phyloP scores from a whole-genome alignment of 2,888 invertebrate genomes.

The Venusia cambrica region DNA sequence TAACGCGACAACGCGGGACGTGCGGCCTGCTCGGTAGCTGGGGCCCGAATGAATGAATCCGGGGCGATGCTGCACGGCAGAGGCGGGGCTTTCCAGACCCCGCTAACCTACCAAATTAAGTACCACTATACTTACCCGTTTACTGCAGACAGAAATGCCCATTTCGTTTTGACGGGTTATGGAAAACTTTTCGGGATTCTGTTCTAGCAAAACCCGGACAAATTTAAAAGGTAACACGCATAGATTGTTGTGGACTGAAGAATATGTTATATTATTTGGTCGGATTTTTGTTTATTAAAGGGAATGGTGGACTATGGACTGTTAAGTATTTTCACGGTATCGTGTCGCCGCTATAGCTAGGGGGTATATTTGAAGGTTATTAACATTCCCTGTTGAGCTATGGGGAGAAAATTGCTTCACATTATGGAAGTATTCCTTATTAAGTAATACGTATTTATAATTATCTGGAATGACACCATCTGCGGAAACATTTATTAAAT shows the following conservation, averaged over 20 bases:
- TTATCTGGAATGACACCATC: not conserved
- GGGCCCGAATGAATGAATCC: slow-evolving; percentile 68
- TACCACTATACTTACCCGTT: slow-evolving; percentile 18
- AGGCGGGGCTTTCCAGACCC: slow-evolving; percentile 60
- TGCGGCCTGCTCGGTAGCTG: slow-evolving; percentile 41
- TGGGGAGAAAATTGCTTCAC: slow-evolving; percentile 20
- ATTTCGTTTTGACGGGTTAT: slow-evolving; percentile 41
- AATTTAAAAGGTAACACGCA: slow-evolving; percentile 25
- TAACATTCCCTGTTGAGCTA: slow-evolving; percentile 22
- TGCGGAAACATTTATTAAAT: not conserved
- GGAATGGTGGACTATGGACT: slow-evolving; percentile 27
- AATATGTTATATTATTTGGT: slow-evolving; percentile 12
- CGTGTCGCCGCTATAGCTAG: slow-evolving; percentile 33
- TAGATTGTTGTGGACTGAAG: slow-evolving; percentile 1
- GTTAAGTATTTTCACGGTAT: slow-evolving; percentile 41
- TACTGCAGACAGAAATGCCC: slow-evolving; percentile 22
- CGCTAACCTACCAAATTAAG: slow-evolving; percentile 41
- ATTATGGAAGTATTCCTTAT: slow-evolving; percentile 15
- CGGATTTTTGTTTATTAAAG: slow-evolving; percentile 36
- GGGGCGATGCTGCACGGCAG: slow-evolving; percentile 52
- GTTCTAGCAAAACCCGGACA: slow-evolving; percentile 25
- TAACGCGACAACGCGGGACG: slow-evolving; percentile 44
- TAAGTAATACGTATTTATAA: not conserved
- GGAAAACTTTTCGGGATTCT: slow-evolving; percentile 56
- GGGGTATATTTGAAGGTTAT: slow-evolving; percentile 19